Base-by-base conservation (phyloP, 2,888 invertebrate genomes). In the Clepsis dumicolana region DNA sequence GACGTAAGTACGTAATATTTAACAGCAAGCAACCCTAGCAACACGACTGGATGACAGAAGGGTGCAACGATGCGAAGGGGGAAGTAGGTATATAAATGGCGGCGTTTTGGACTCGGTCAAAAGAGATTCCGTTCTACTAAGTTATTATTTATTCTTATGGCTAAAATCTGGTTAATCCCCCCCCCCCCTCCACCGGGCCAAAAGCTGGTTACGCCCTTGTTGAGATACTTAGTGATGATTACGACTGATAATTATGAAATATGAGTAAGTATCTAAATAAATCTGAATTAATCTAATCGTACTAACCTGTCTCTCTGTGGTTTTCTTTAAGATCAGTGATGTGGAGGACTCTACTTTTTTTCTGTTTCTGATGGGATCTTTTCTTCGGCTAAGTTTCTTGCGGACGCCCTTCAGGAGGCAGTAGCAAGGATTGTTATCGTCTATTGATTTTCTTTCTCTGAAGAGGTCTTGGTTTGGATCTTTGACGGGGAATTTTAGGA, bases 401-500 rank as follows among this genome's bases (percentile, higher is more conserved):
- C 70, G 72, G 59, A 67, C 74, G 65, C 75, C 73, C 63, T 68
- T 75, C 14, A 74, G 48, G n/a, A 71, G 59, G 25, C 62, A 54
- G 52, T 64, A 52, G 54, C 71, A 68, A 8, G 70, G 70, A 21
- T 65, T 70, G 32, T 56, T 71, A 64, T 29, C 16, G 64, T 60
- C 57, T 61, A 53, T 62, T 56, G 60, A 59, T 44, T 54, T 52
- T 70, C 50, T 35, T 60, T 72, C 48, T 66, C 54, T 53, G 67
- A 48, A 50, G 32, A 53, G 48, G 54, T 61, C 14, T 64, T 61
- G 50, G 48, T 69, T 73, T 82, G 32, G 38, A 63, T 38, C 82
- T 75, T 82, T 84, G 52, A 84, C 80, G 24, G 86, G 81, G 12
- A 84, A 86, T 77, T 82, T 81, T 64, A 87, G 74, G 72, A 81